Evolutionary conservation across 2,113 vertebrate genomes (phyloP).

Genomic region (Ginglymostoma cirratum): DNA sequence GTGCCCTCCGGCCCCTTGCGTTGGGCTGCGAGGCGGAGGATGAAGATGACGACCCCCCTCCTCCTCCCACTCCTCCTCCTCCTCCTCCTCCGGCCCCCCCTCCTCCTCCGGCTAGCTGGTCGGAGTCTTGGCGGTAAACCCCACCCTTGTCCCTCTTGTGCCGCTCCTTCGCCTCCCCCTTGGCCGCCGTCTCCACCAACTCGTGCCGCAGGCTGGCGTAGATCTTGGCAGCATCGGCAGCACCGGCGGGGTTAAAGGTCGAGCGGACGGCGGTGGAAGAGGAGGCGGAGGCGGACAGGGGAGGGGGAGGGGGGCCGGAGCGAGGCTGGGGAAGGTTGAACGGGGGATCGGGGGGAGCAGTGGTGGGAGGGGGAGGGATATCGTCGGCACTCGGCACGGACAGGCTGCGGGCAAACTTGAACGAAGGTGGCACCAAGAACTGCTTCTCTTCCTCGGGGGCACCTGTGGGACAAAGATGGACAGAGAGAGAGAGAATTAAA

Average conservation of each 20-base stretch:
- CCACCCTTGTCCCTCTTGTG: constrained; percentile 46
- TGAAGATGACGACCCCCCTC: not conserved
- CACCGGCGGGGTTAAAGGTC: constrained; percentile 50
- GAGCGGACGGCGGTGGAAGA: constrained; percentile 46
- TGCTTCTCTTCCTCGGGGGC: constrained; percentile 76
- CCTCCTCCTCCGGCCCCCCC: constrained; percentile 42
- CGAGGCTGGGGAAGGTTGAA: constrained; percentile 76
- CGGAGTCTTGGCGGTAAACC: constrained; percentile 48
- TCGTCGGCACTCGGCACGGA: constrained; percentile 84
- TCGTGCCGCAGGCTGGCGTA: constrained; percentile 54
- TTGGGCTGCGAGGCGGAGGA: constrained; percentile 47
- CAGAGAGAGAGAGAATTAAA: not conserved
- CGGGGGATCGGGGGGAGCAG: constrained; percentile 77
- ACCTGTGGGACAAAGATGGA: constrained; percentile 49
- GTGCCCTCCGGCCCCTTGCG: constrained; percentile 52
- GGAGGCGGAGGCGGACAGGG: constrained; percentile 46
- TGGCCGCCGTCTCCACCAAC: constrained; percentile 46
- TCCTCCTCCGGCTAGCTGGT: constrained; percentile 48
- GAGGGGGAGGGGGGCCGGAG: constrained; percentile 61
- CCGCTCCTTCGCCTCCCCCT: constrained; percentile 41
- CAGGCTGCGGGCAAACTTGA: constrained; percentile 83
- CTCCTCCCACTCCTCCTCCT: too few relatives aligned
- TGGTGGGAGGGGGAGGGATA: constrained; percentile 84
- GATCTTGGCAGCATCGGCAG: constrained; percentile 43
- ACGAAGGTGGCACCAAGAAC: constrained; percentile 70